Evolutionary conservation across 2,888 invertebrate species (phyloP), one percentile per base, ranked within the genome.

Genomic region (Syrphus vitripennis): DNA sequence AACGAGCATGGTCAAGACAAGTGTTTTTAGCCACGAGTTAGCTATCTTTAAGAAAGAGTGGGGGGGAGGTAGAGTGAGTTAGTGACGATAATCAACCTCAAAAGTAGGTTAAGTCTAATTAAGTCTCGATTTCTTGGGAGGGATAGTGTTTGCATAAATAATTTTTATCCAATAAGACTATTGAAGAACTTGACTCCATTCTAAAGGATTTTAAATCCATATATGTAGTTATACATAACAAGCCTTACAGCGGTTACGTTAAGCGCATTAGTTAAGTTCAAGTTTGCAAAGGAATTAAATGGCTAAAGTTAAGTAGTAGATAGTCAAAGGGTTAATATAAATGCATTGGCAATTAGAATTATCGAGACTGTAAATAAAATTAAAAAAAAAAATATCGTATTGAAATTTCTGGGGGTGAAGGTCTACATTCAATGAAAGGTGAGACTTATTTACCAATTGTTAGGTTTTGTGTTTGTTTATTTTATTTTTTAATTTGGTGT

Each of bases 1-100:
- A 4, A 78, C 69, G 70, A 78, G 74, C 86, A 86, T 74, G 86
- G 86, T 82, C 86, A 86, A 86, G 82, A 86, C 86, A 78, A 86
- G 70, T 82, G 74, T 31, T 67, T 34, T 19, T 21, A 65, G 3
- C 40, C 40, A 29, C 59, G 48, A 55, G 6, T 7, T 31, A 21
- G 4, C 12, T 50, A 14, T 24, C 50, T 37, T 74, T 37, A 4
- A 4, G 5, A 9, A 29, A 34, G n/a, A n/a, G 59, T 34, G 19
- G 34, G 19, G 34, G 19, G n/a, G n/a, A n/a, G n/a, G n/a, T n/a
- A n/a, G 29, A 14, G 69, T 21, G 34, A 16, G 34, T 29, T 7
- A 9, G 29, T 65, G 50, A 29, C 48, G 67, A 80, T 76, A 71
- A 78, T 86, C 77, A 82, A 86, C 86, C 82, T 78, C 77, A 86